Conservation (phyloP, 92 coral and sea anemone species). For the Parazoanthus atlanticus region DNA sequence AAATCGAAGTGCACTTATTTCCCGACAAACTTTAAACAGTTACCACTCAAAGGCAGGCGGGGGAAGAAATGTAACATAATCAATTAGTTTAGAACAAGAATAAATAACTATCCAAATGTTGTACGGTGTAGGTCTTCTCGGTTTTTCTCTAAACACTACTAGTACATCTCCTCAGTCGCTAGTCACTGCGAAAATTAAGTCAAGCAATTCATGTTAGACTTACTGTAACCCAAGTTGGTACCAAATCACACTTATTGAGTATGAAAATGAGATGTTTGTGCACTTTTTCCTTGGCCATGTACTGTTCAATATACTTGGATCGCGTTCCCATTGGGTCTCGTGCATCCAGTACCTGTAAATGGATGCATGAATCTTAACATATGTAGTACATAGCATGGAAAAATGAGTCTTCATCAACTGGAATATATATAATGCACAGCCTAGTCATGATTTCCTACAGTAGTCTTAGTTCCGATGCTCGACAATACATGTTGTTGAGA, state of each 20-base stretch:
- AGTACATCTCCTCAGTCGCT: background rate
- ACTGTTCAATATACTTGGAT: constrained; percentile 88
- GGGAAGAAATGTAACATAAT: too few species aligned
- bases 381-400: background rate
- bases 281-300: constrained; percentile 88
- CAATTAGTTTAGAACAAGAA: too few species aligned
- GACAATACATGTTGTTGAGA: too few species aligned
- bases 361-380: background rate
- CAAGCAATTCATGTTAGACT: constrained; percentile 13
- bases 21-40: too few species aligned
- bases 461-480: too few species aligned
- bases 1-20: too few species aligned
- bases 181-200: background rate
- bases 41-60: too few species aligned
- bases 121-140: too few species aligned
- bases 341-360: constrained; percentile 83
- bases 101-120: too few species aligned
- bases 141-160: background rate
- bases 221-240: constrained; percentile 99
- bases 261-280: constrained; percentile 95
- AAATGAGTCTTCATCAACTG: background rate
- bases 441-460: too few species aligned
- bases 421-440: too few species aligned
- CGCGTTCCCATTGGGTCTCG: constrained; percentile 98
- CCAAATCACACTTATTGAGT: constrained; percentile 95